Base-by-base conservation (phyloP, 1,140 invertebrate species). In the Cyclargus thomasi region DNA sequence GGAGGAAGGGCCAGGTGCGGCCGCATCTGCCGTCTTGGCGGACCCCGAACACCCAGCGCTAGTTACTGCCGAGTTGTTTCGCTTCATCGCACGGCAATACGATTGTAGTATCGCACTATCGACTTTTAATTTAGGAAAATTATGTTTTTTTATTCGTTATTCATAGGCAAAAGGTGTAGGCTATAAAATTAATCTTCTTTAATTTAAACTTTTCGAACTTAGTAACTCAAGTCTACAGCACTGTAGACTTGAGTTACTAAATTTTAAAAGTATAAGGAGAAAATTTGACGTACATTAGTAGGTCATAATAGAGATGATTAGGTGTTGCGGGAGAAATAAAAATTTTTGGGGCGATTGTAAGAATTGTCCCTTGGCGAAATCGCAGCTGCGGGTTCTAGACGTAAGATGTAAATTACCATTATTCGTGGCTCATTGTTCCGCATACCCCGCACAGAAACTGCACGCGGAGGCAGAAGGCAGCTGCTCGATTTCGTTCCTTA, bases 351-450 rank as follows among this genome's bases (percentile, higher is more conserved):
- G 22, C 47, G 57, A 53, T 53, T 74, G 66, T 36, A 55, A 29
- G 47, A 65, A 67, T 62, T 63, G 69, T 39, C 64, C 68, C 70
- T 71, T 82, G 70, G 81, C 81, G 67, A 82, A 83, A 81, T 82
- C 76, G 81, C 85, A 90, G 85, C 87, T 88, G 87, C 80, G 80
- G 70, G 79, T 83, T 78, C 79, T 80, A 79, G 85, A 85, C 86
- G 82, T 85, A 86, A 90, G 87, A 90, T 90, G 83, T 86, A 87
- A 90, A 90, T 90, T 88, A 87, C 85, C 85, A 88, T 88, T 90
- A 90, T 88, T 84, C 78, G 67, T 62, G n/a, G 67, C 63, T 71
- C 69, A 86, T 90, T 88, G 85, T 90, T 70, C 77, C 69, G 67
- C 63, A 57, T 75, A 75, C 67, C 70, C 75, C 68, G 74, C 77